phyloP scores from a whole-genome alignment of 2,888 invertebrate species.

The Oscheius sp. region DNA sequence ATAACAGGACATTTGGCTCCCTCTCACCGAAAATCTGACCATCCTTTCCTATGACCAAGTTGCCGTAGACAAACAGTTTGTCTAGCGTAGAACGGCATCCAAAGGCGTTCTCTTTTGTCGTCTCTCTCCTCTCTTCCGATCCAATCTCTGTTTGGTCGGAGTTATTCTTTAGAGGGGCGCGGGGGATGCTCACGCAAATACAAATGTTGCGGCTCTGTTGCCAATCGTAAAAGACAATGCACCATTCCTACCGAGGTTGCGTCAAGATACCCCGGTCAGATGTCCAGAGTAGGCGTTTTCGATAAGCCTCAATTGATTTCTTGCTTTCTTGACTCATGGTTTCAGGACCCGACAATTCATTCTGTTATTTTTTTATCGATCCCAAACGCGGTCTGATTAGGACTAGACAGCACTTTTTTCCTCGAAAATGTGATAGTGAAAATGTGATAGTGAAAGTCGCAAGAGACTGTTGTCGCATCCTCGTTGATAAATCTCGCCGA shows the following conservation, averaged over 20 bases:
- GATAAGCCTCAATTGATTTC: background rate
- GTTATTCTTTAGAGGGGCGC: slow-evolving; percentile 21
- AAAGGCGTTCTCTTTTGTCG: slow-evolving; percentile 28
- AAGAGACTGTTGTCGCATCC: too few relatives aligned
- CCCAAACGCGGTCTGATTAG: too few relatives aligned
- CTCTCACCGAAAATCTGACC: background rate
- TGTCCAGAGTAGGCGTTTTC: background rate
- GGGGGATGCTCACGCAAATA: slow-evolving; percentile 20
- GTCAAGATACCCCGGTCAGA: background rate
- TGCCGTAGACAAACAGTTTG: slow-evolving; percentile 13
- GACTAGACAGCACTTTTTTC: too few relatives aligned
- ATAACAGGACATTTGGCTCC: too few relatives aligned
- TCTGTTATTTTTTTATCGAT: too few relatives aligned
- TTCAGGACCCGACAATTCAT: background rate
- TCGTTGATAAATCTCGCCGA: too few relatives aligned
- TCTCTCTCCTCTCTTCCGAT: background rate
- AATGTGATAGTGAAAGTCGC: too few relatives aligned
- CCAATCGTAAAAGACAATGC: background rate
- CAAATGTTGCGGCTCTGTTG: slow-evolving; percentile 17
- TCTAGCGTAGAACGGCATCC: slow-evolving; percentile 16
- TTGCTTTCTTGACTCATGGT: background rate
- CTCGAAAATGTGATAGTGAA: too few relatives aligned
- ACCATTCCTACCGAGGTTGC: background rate
- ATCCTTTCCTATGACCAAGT: background rate
- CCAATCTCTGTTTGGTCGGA: slow-evolving; percentile 22